Percentiles rank a stretch among this genome's conserved stretches.
Evolutionary conservation across 2,113 vertebrate species (phyloP).

Genomic region (Chloropsis hardwickii): DNA sequence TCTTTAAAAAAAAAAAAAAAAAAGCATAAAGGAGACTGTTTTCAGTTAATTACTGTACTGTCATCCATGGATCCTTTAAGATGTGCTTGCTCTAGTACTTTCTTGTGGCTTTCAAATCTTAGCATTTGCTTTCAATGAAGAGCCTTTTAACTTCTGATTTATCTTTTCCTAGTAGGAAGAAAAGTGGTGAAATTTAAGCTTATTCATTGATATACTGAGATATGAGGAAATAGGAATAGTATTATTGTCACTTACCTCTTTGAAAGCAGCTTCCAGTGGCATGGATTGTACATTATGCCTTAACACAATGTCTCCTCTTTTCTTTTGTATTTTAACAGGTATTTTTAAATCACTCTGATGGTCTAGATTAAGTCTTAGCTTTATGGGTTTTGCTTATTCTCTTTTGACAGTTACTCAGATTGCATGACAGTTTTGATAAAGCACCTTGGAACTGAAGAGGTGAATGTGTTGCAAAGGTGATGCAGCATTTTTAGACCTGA

Average conservation of each 20-base stretch:
- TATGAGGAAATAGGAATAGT: not conserved
- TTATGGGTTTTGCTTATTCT: not conserved
- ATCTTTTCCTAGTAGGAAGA: not conserved
- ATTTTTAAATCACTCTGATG: not conserved
- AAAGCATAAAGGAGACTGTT: not conserved
- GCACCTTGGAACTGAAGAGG: not conserved
- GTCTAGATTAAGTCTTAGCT: not conserved
- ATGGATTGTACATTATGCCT: not conserved
- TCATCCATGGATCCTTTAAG: not conserved
- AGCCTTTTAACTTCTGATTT: not conserved
- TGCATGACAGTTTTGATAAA: not conserved
- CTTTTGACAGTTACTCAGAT: not conserved
- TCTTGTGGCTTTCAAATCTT: not conserved
- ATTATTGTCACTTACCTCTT: not conserved
- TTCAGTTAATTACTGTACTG: not conserved
- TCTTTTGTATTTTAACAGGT: not conserved
- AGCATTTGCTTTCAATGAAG: not conserved
- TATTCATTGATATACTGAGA: not conserved
- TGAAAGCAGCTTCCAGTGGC: not conserved
- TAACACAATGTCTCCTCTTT: not conserved
- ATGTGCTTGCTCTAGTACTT: not conserved
- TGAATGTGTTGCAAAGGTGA: not conserved
- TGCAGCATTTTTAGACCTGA: not conserved
- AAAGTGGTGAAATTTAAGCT: not conserved
- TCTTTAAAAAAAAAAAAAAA: not conserved